Base-by-base conservation (phyloP, 2,797 vertebrate genomes). In the Balearica regulorum region DNA sequence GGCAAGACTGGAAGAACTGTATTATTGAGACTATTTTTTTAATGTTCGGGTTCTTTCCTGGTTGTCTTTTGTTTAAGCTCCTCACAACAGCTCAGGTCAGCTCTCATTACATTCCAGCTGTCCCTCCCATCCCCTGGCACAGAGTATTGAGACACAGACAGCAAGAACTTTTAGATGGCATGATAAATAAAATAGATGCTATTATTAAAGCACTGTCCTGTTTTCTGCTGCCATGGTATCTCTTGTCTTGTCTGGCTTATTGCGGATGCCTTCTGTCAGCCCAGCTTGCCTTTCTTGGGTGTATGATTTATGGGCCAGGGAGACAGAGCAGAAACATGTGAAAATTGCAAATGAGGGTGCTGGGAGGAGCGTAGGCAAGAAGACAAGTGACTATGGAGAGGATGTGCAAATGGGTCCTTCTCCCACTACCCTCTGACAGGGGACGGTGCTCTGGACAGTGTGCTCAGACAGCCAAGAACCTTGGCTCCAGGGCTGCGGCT, bases 251-350 rank as follows among this genome's bases (percentile, higher is more conserved):
- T 70, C 92, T 96, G 92, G 73, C 89, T 96, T 93, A 96, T 91
- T 93, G 96, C 91, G 94, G 80, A 97, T 94, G 94, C 84, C 92
- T 96, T n/a, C 94, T 94, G 84, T 93, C 94, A 97, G 82, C 86
- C 90, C 87, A 37, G 78, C 84, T 91, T 12, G 89, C 93, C 39
- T 93, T 93, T 83, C 89, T 9, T 0, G 16, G 8, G 46, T 70
- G 15, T 90, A 39, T 95, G 89, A 97, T 94, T 96, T 96, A 95
- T 91, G 73, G 96, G 53, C 82, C 51, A 14, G 62, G 69, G 79
- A 94, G 58, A 80, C 61, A 28, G 91, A 94, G 83, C 57, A 87
- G 91, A 73, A 94, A 82, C 89, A 76, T 41, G 79, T 46, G 71
- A 58, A 61, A 95, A 95, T 60, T 90, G 89, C 85, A 96, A 17